These are phyloP conservation scores for Episyrphus balteatus DNA, from an alignment of 1,140 invertebrate species.

Conservation along the genomic window DNA sequence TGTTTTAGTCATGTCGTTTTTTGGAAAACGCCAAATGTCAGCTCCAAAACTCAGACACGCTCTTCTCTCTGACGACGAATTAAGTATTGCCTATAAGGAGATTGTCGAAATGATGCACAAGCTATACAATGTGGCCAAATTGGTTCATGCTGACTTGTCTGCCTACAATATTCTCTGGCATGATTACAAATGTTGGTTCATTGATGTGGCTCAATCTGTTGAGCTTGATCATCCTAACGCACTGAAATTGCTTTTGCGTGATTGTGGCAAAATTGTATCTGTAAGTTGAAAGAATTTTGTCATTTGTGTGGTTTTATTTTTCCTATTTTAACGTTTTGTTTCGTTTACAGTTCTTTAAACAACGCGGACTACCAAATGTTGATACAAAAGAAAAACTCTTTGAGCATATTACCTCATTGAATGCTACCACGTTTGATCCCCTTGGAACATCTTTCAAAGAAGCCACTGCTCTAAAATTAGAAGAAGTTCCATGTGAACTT, in stretches of 20 bases:
- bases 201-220: slow-evolving; percentile 84
- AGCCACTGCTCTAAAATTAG: slow-evolving; percentile 31
- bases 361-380: slow-evolving; percentile 50
- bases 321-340: slow-evolving; percentile 4
- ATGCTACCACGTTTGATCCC: slow-evolving; percentile 43
- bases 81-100: slow-evolving; percentile 48
- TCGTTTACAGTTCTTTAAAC: slow-evolving; percentile 56
- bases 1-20: slow-evolving; percentile 80
- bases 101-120: slow-evolving; percentile 57
- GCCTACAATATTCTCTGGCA: slow-evolving; percentile 86
- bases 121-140: slow-evolving; percentile 62
- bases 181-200: slow-evolving; percentile 68
- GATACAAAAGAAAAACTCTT: slow-evolving; percentile 56
- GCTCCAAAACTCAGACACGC: slow-evolving; percentile 79
- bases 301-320: background rate
- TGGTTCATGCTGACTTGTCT: slow-evolving; percentile 86
- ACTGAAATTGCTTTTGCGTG: slow-evolving; percentile 67
- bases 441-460: slow-evolving; percentile 39
- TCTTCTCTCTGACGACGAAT: slow-evolving; percentile 41
- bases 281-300: too few relatives aligned
- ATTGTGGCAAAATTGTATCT: slow-evolving; percentile 65
- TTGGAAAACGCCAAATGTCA: slow-evolving; percentile 60
- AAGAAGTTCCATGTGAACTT: slow-evolving; percentile 40
- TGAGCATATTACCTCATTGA: slow-evolving; percentile 51
- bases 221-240: slow-evolving; percentile 71